Evolutionary conservation across 2,797 vertebrate genomes (phyloP).

Genomic region (Sarcophilus harrisii): DNA sequence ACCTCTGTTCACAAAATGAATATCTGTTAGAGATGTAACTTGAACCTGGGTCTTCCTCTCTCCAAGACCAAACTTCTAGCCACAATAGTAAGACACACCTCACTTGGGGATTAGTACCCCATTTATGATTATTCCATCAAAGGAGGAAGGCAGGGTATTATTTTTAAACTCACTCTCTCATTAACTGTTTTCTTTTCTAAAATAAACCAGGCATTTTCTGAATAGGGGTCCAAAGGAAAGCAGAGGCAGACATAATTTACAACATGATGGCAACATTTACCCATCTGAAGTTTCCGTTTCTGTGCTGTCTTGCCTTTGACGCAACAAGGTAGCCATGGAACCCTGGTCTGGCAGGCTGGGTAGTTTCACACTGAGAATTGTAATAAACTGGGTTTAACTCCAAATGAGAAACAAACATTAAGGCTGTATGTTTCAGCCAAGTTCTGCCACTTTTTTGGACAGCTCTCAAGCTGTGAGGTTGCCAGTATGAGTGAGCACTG

Average conservation of each 20-base stretch:
- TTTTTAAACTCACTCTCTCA: neutral
- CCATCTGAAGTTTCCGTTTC: accelerated
- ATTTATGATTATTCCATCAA: conserved; percentile 9
- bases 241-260: neutral
- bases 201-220: neutral
- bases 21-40: neutral
- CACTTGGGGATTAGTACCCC: neutral
- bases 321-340: accelerated
- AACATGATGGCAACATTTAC: neutral
- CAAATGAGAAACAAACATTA: conserved; percentile 45
- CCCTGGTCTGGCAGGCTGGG: neutral
- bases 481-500: neutral
- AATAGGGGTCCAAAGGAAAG: conserved; percentile 9
- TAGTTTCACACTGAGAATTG: neutral
- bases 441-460: conserved; percentile 47
- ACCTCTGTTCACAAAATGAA: neutral
- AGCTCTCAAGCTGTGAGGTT: neutral
- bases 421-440: conserved; percentile 15
- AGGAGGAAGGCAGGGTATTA: neutral
- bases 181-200: conserved; percentile 9
- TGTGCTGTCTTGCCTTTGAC: neutral
- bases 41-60: neutral
- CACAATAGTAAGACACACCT: neutral
- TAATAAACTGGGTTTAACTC: conserved; percentile 17
- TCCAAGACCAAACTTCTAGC: neutral